A percentile compares a stretch with the other conserved stretches of the same genome.
These are phyloP conservation scores for Pluvialis apricaria DNA, from an alignment of 2,113 vertebrate genomes.

Conservation along the genomic window DNA sequence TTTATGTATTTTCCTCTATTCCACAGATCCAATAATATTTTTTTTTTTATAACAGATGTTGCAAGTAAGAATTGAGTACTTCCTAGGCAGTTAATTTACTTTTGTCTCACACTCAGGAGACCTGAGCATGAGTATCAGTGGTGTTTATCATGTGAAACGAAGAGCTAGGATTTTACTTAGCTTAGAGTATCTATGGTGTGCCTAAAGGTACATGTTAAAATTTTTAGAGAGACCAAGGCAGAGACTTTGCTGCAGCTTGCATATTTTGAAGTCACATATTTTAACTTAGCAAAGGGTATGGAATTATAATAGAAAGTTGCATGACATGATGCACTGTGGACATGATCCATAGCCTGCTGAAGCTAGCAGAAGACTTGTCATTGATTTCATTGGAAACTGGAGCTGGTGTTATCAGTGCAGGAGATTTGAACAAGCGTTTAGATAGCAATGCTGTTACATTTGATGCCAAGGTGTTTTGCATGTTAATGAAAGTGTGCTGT, in stretches of 20 bases:
- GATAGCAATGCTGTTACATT: neutral
- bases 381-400: neutral
- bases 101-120: neutral
- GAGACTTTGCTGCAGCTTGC: neutral
- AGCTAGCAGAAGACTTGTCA: neutral
- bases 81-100: constrained; percentile 1
- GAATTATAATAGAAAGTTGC: neutral
- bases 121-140: neutral
- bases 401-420: neutral
- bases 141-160: constrained; percentile 4
- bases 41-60: neutral
- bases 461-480: neutral
- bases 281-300: neutral
- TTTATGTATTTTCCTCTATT: neutral
- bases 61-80: neutral
- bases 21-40: neutral
- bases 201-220: neutral
- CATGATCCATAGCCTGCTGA: neutral
- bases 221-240: neutral
- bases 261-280: neutral
- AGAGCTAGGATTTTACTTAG: neutral
- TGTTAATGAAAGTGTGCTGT: neutral
- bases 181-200: neutral
- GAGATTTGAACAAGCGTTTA: neutral
- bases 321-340: neutral